phyloP scores from a whole-genome alignment of 1,140 invertebrate species.

The Plectrocnemia conspersa region DNA sequence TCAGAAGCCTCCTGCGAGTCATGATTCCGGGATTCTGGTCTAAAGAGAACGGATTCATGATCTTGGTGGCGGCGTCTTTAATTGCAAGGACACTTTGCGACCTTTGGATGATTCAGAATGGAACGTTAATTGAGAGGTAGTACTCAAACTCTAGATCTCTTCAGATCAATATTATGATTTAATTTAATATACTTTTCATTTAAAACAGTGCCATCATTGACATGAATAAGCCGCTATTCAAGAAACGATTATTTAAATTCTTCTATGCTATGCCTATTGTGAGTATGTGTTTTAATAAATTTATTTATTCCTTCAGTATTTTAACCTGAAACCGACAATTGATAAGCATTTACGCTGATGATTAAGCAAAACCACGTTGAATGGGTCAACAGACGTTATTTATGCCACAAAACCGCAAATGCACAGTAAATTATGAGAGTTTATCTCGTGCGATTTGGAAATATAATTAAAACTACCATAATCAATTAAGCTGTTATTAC shows the following conservation, averaged over 20 bases:
- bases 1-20: constrained; percentile 73
- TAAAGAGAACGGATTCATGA: constrained; percentile 72
- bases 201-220: constrained; percentile 89
- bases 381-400: too few species aligned
- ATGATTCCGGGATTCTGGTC: constrained; percentile 74
- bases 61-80: constrained; percentile 76
- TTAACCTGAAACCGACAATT: too few species aligned
- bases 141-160: constrained; percentile 14
- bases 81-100: constrained; percentile 89
- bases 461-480: too few species aligned
- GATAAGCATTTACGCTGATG: too few species aligned
- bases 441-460: too few species aligned
- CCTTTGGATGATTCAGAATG: constrained; percentile 94
- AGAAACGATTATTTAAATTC: constrained; percentile 69
- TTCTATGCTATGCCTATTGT: constrained; percentile 78
- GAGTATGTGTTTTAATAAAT: constrained; percentile 41
- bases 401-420: too few species aligned
- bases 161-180: too few species aligned
- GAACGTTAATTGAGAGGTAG: constrained; percentile 87
- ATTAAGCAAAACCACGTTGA: too few species aligned
- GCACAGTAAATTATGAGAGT: too few species aligned
- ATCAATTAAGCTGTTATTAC: too few species aligned
- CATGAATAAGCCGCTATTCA: constrained; percentile 74
- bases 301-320: not conserved
- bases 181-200: constrained; percentile 40